Conservation (phyloP, 2,888 invertebrate genomes). For the Agrotis ipsilon region DNA sequence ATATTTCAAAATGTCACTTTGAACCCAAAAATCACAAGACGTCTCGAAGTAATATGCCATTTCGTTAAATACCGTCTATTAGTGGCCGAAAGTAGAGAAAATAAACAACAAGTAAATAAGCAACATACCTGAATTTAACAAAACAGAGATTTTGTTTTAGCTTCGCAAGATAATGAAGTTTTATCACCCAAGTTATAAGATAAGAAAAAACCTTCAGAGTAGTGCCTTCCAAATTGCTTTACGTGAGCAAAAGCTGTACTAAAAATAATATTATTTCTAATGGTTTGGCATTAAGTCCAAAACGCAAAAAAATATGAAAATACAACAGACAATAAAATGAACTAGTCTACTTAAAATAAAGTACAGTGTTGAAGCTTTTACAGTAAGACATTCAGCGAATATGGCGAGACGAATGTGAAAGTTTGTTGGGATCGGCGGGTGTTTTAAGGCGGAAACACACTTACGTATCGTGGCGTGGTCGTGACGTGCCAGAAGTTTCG, state of each 20-base stretch:
- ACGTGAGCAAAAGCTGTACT: background rate
- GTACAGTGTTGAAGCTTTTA: too few species aligned
- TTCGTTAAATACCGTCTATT: slow-evolving; percentile 4
- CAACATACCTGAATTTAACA: background rate
- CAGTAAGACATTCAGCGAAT: too few species aligned
- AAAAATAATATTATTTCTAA: background rate
- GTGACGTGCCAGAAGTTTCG: too few species aligned
- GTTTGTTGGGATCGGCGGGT: too few species aligned
- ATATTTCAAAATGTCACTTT: background rate
- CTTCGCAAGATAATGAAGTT: background rate
- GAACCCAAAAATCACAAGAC: background rate
- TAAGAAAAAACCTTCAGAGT: background rate
- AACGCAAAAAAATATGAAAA: background rate
- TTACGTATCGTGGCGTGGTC: too few species aligned
- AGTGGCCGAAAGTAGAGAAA: background rate
- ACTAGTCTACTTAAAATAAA: too few species aligned
- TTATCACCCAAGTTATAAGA: background rate
- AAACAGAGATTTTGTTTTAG: slow-evolving; percentile 3
- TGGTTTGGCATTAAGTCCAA: background rate
- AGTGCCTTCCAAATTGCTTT: background rate
- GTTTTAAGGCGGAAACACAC: too few species aligned
- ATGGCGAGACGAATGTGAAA: too few species aligned
- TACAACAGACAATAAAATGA: too few species aligned
- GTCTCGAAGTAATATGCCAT: slow-evolving; percentile 22
- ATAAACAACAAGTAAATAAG: slow-evolving; percentile 16